phyloP scores from a whole-genome alignment of 2,113 vertebrate species.

The Polyodon spathula region DNA sequence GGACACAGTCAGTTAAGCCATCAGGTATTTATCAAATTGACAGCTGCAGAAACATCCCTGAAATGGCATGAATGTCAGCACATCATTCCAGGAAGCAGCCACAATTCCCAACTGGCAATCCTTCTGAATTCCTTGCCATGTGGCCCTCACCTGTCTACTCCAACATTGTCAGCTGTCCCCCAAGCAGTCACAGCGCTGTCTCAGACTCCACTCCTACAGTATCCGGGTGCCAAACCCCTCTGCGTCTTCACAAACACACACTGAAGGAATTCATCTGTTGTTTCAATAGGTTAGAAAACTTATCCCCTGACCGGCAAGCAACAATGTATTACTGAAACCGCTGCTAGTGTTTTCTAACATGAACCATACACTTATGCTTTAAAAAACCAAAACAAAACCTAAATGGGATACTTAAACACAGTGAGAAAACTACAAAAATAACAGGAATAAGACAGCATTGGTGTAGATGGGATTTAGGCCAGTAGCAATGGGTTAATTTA shows the following conservation, averaged over 20 bases:
- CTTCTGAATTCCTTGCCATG: slow-evolving; percentile 19
- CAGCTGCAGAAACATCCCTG: slow-evolving; percentile 54
- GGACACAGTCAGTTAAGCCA: neutral
- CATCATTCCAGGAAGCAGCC: neutral
- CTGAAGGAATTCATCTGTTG: too few relatives aligned
- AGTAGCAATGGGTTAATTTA: too few relatives aligned
- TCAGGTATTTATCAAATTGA: slow-evolving; percentile 18
- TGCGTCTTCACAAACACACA: neutral
- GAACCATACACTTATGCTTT: too few relatives aligned
- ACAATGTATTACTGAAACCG: too few relatives aligned
- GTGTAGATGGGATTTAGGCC: too few relatives aligned
- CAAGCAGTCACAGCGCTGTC: neutral
- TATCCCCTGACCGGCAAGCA: too few relatives aligned
- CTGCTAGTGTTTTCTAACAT: too few relatives aligned
- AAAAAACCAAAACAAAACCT: too few relatives aligned
- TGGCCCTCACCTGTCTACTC: slow-evolving; percentile 47
- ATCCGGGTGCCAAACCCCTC: neutral
- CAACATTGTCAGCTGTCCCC: slow-evolving; percentile 11
- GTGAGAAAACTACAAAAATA: too few relatives aligned
- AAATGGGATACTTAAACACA: too few relatives aligned
- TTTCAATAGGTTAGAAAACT: too few relatives aligned
- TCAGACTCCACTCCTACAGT: neutral
- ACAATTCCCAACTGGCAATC: slow-evolving; percentile 21
- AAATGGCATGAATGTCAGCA: slow-evolving; percentile 28
- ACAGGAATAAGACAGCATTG: too few relatives aligned